phyloP scores from a whole-genome alignment of 2,888 invertebrate genomes.

The Epirrhoe tristata region DNA sequence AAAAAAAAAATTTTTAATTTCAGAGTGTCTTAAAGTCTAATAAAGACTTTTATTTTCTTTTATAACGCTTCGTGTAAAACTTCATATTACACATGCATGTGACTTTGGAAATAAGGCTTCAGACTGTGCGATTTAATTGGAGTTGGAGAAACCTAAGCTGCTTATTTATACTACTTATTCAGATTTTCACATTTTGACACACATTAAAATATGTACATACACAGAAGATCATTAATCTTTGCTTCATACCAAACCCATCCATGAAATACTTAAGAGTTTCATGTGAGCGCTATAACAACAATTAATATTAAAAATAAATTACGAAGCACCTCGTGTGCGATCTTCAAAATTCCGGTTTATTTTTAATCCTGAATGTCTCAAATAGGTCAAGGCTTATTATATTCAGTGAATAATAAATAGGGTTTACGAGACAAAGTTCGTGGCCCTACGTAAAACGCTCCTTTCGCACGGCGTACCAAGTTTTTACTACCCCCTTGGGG shows the following conservation, averaged over 20 bases:
- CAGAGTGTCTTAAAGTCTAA: too few relatives aligned
- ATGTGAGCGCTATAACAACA: too few relatives aligned
- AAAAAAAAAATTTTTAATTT: too few relatives aligned
- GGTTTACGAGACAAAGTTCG: constrained; percentile 25
- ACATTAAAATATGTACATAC: too few relatives aligned
- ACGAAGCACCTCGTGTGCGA: too few relatives aligned
- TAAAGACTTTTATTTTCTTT: not conserved
- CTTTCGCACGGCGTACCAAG: constrained; percentile 48
- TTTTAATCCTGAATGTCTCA: not conserved
- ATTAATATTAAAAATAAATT: too few relatives aligned
- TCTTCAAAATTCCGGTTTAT: not conserved
- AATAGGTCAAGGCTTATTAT: constrained; percentile 14
- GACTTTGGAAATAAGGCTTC: constrained; percentile 18
- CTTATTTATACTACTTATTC: too few relatives aligned
- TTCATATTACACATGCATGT: constrained; percentile 35
- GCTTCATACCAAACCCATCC: too few relatives aligned
- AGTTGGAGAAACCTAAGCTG: not conserved
- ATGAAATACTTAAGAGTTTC: too few relatives aligned
- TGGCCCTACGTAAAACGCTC: constrained; percentile 41
- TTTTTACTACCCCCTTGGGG: constrained; percentile 63
- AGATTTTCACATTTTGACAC: too few relatives aligned
- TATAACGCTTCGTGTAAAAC: constrained; percentile 3
- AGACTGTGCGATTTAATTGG: constrained; percentile 6
- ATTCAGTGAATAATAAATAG: constrained; percentile 23
- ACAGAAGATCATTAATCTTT: too few relatives aligned